phyloP scores from a whole-genome alignment of 2,113 vertebrate species.

The Syngnathus typhle region DNA sequence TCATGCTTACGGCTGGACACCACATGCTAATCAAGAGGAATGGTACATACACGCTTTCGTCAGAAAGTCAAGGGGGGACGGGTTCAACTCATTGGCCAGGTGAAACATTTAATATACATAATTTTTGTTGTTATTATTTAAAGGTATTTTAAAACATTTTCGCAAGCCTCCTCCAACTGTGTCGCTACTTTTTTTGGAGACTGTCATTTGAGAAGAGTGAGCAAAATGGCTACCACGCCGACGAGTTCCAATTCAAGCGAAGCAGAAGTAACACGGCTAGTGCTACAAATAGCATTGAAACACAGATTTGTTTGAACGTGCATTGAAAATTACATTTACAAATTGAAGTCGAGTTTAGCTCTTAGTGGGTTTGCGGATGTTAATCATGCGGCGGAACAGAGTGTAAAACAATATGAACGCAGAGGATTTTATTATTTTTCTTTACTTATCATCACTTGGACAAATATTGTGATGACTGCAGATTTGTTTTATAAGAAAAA shows the following conservation, averaged over 20 bases:
- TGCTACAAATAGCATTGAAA: too few relatives aligned
- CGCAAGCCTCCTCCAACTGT: too few relatives aligned
- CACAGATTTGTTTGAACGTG: too few relatives aligned
- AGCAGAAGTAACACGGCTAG: too few relatives aligned
- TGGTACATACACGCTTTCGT: constrained; percentile 66
- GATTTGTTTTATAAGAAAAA: constrained; percentile 25
- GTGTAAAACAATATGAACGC: constrained; percentile 50
- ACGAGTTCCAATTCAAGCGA: too few relatives aligned
- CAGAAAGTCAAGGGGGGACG: background rate
- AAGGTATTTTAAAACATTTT: too few relatives aligned
- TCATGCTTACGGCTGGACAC: constrained; percentile 33
- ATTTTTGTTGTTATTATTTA: background rate
- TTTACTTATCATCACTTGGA: constrained; percentile 9
- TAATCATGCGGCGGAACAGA: constrained; percentile 51
- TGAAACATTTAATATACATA: too few relatives aligned
- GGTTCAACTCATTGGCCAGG: background rate
- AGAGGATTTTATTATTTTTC: constrained; percentile 56
- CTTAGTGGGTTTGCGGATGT: constrained; percentile 16
- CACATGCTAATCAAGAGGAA: constrained; percentile 77
- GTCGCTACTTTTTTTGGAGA: too few relatives aligned
- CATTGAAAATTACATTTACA: too few relatives aligned
- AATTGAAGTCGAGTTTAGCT: background rate
- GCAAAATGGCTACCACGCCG: too few relatives aligned
- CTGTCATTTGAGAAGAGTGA: too few relatives aligned
- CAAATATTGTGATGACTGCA: constrained; percentile 45